These are phyloP conservation scores for Fukomys damarensis DNA, from an alignment of 2,113 vertebrate species.

Conservation along the genomic window DNA sequence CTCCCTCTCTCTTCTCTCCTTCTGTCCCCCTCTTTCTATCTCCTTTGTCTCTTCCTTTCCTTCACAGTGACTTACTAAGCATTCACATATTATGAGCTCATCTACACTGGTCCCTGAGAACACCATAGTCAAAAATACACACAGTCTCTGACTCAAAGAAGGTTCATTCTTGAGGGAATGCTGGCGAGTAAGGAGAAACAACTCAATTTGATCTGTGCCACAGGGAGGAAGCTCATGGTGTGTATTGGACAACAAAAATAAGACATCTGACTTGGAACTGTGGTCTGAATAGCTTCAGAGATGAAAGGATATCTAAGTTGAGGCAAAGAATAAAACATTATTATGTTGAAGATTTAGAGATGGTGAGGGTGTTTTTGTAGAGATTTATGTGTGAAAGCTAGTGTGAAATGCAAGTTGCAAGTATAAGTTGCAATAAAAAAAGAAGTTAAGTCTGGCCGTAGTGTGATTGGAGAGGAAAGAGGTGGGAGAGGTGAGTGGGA, in stretches of 20 bases:
- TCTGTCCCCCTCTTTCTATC: not conserved
- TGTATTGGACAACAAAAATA: not conserved
- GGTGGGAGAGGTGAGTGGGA: not conserved
- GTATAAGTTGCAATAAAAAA: not conserved
- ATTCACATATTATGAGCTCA: not conserved
- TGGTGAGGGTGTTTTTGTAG: not conserved
- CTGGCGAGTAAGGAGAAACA: not conserved
- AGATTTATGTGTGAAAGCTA: not conserved
- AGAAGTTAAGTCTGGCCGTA: not conserved
- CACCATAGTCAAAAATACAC: not conserved
- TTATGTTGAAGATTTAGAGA: not conserved
- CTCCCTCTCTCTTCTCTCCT: not conserved
- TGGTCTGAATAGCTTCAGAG: not conserved
- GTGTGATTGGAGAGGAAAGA: not conserved
- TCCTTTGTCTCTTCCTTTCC: not conserved
- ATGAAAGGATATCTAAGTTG: not conserved
- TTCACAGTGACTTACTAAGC: not conserved
- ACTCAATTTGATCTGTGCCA: not conserved
- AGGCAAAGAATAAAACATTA: constrained; percentile 2
- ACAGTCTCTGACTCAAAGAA: not conserved
- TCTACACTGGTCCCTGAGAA: not conserved
- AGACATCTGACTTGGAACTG: not conserved
- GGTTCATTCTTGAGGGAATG: not conserved
- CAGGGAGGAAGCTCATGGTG: not conserved
- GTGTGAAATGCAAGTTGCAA: not conserved